Conservation (phyloP, 2,888 invertebrate species). For the Tuberolachnus salignus region DNA sequence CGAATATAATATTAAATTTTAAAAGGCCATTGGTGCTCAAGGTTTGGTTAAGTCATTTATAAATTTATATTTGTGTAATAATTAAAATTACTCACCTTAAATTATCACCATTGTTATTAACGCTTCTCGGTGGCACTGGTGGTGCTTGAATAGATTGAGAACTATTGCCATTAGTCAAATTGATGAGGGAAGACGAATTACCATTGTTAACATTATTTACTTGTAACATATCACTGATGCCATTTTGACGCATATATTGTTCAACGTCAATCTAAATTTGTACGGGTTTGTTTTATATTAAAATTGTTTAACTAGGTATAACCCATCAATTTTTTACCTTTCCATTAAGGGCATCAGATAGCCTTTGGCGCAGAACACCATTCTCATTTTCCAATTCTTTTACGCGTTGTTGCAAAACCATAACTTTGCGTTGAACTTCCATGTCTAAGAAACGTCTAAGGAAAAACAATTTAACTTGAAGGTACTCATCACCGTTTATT, state of each 20-base stretch:
- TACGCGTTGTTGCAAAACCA: conserved; percentile 83
- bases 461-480: conserved; percentile 47
- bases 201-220: conserved; percentile 58
- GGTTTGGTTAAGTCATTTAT: too few relatives aligned
- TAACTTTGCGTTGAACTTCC: conserved; percentile 79
- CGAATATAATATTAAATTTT: too few relatives aligned
- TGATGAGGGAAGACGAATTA: conserved; percentile 45
- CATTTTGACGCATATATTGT: conserved; percentile 61
- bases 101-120: conserved; percentile 44
- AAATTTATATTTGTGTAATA: too few relatives aligned
- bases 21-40: too few relatives aligned
- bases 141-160: conserved; percentile 28
- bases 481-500: conserved; percentile 16
- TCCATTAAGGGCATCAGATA: conserved; percentile 72
- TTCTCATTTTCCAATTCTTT: conserved; percentile 86
- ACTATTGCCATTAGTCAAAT: conserved; percentile 41
- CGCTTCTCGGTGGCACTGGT: conserved; percentile 50
- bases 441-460: conserved; percentile 80
- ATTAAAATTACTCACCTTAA: conserved; percentile 40
- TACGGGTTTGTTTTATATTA: conserved; percentile 34
- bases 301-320: background rate
- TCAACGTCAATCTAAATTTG: conserved; percentile 61
- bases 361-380: conserved; percentile 78
- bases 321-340: conserved; percentile 61
- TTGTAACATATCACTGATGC: conserved; percentile 61